Conservation (phyloP, 2,888 invertebrate genomes). For the Drosophila seclusa region DNA sequence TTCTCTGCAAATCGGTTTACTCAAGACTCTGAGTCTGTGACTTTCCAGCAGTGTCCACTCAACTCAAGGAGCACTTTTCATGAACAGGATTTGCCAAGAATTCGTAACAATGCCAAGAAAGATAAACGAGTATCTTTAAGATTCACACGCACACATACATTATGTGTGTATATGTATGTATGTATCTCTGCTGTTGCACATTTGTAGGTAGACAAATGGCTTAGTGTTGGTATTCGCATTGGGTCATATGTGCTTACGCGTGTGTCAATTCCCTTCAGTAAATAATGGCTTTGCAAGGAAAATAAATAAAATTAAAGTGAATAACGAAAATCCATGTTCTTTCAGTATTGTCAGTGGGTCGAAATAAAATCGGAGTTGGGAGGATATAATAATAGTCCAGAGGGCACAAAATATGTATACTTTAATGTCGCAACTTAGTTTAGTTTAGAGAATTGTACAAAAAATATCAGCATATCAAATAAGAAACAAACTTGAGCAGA, state of each 20-base stretch:
- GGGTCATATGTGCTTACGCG: conserved; percentile 35
- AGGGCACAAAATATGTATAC: not conserved
- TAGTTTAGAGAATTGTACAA: not conserved
- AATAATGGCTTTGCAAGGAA: conserved; percentile 46
- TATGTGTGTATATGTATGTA: not conserved
- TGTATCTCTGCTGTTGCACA: conserved; percentile 3
- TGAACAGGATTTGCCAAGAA: conserved; percentile 11
- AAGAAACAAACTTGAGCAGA: not conserved
- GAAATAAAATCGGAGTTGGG: conserved; percentile 24
- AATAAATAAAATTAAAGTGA: conserved; percentile 63
- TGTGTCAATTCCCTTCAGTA: conserved; percentile 43
- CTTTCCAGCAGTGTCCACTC: conserved; percentile 9
- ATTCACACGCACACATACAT: conserved; percentile 13
- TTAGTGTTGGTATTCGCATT: conserved; percentile 26
- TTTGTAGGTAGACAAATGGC: conserved; percentile 14
- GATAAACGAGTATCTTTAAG: conserved; percentile 25
- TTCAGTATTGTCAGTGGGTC: conserved; percentile 21
- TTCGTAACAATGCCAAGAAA: not conserved
- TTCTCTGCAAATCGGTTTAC: not conserved
- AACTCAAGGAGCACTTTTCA: conserved; percentile 26
- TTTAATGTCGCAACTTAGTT: not conserved
- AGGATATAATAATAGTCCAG: conserved; percentile 11
- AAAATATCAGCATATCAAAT: not conserved
- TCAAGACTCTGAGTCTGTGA: not conserved
- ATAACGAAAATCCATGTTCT: conserved; percentile 40